Evolutionary conservation across 2,113 vertebrate species (phyloP), one percentile per base, ranked within the genome.

Genomic region (Chamaetylas fuelleborni): DNA sequence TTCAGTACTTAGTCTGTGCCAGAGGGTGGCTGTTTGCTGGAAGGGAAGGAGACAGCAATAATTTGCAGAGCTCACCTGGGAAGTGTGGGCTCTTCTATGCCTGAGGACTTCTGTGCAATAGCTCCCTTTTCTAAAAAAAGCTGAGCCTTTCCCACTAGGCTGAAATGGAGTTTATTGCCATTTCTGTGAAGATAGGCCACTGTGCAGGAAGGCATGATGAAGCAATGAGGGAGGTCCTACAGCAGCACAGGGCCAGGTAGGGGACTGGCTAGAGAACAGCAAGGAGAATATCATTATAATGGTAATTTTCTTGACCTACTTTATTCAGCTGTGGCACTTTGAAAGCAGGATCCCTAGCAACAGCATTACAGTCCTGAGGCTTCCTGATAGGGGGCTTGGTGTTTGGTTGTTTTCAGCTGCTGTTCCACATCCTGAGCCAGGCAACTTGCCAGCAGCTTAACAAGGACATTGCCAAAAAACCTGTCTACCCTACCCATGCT

Each of bases 261-360:
- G 20, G 24, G 29, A 19, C 26, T 12, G 2, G 16, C 16, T 34
- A 71, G 57, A 71, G 65, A 87, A 36, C 26, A 31, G 40, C 69
- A 89, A 90, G 43, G 43, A 65, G 7, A 90, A n/a, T 60, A 33
- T 80, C 19, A 33, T 86, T 92, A 38, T 69, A 85, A 71, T 33
- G 66, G 18, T 76, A 85, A 91, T 92, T 95, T 91, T 69, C 89
- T 93, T 94, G 73, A 89, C 74, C 61, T 89, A 81, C 61, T 95
- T 91, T 84, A 86, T 81, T 79, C 53, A 87, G 4, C n/a, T 50
- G 8, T 43, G 26, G n/a, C 34, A 51, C 74, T 93, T 86, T 43
- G 51, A 38, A 74, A 86, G 25, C 58, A 73, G 57, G 42, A n/a
- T 2, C 60, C 62, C 62, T 95, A 91, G 78, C 79, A 95, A 95